A percentile compares a stretch with the other conserved stretches of the same genome.
Evolutionary conservation across 1,140 invertebrate species (phyloP).

Genomic region (Trissolcus basalis): DNA sequence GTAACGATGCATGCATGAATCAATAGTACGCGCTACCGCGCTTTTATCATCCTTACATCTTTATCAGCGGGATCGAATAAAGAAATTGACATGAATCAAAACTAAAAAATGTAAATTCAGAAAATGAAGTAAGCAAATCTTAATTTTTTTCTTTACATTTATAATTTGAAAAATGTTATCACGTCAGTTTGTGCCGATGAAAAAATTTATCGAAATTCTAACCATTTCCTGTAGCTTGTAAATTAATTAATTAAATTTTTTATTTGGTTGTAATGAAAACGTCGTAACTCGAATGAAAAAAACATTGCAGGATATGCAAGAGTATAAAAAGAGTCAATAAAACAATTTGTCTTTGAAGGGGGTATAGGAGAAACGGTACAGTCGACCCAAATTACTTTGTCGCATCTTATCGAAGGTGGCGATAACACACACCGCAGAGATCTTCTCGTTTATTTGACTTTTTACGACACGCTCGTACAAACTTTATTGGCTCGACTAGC

Average conservation of each 20-base stretch:
- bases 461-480: constrained; percentile 32
- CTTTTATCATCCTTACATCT: constrained; percentile 67
- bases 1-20: constrained; percentile 75
- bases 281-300: constrained; percentile 3
- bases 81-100: constrained; percentile 11
- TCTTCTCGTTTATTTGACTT: constrained; percentile 47
- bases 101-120: no score
- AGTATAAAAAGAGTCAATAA: constrained; percentile 39
- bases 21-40: constrained; percentile 67
- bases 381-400: constrained; percentile 32
- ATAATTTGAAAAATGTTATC: no score
- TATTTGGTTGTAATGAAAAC: not conserved
- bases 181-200: no score
- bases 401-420: constrained; percentile 26
- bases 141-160: no score
- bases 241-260: not conserved
- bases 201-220: no score
- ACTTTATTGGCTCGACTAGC: constrained; percentile 37
- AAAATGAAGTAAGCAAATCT: constrained; percentile 31
- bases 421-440: constrained; percentile 34
- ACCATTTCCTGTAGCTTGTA: no score
- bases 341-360: constrained; percentile 33
- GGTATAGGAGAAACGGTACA: constrained; percentile 2
- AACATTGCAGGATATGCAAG: constrained; percentile 22
- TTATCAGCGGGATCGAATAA: constrained; percentile 52